Evolutionary conservation across 2,888 invertebrate genomes (phyloP).

Genomic region (Melangyna quadrimaculata): DNA sequence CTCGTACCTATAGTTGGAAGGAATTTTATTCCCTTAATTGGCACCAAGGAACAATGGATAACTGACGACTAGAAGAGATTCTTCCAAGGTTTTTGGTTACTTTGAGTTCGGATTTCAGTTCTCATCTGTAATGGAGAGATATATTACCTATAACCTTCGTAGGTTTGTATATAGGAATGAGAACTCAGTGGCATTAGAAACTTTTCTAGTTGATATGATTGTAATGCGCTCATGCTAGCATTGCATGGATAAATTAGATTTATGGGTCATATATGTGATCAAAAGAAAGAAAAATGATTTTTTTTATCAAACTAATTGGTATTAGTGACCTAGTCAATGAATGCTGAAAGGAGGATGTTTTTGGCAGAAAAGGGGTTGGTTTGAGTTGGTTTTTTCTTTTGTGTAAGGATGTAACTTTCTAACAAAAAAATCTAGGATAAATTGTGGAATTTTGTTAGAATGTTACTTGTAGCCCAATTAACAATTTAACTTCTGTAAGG

Average conservation of each 20-base stretch:
- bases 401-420: too few species aligned
- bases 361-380: too few species aligned
- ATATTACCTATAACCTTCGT: not conserved
- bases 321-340: too few species aligned
- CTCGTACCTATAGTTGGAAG: not conserved
- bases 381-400: too few species aligned
- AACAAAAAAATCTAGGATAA: too few species aligned
- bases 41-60: conserved; percentile 44
- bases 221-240: not conserved
- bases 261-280: conserved; percentile 4
- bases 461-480: too few species aligned
- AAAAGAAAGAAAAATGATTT: not conserved
- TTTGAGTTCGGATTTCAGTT: conserved; percentile 37
- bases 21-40: conserved; percentile 60
- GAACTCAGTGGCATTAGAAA: not conserved
- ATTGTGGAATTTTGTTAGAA: too few species aligned
- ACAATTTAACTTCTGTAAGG: too few species aligned
- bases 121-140: conserved; percentile 5
- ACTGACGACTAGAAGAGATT: conserved; percentile 37
- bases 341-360: too few species aligned
- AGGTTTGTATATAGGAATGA: not conserved
- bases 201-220: not conserved
- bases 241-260: not conserved
- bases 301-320: too few species aligned
- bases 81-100: conserved; percentile 56